Evolutionary conservation across 2,113 vertebrate species (phyloP), one percentile per base, ranked within the genome.

Genomic region (Centropus unirufus): DNA sequence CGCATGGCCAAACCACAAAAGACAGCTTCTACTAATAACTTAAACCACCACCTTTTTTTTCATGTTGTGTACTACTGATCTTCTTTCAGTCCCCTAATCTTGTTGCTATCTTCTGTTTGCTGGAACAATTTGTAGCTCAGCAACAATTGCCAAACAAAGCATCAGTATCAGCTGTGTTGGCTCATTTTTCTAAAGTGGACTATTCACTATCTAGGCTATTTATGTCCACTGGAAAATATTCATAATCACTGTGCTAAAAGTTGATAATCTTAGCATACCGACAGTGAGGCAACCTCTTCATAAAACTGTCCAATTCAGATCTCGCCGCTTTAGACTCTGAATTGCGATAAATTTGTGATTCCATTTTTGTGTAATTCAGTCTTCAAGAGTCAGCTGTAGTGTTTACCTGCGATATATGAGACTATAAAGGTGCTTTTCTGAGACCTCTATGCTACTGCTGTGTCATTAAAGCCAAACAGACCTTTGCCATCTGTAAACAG

Each of bases 121-220:
- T 88, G 75, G 90, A 93, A 95, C 91, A 95, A 76, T 80, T 55
- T 91, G 93, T 96, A 92, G 91, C 95, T 83, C 84, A 90, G 95
- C 95, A 97, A 95, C 94, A 80, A 95, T 85, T 87, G 90, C 93
- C 82, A 97, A 95, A 96, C 93, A 92, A 94, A 87, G 84, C 70
- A 74, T 77, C 84, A 44, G 51, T 86, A 95, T 95, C 94, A 96
- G 92, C 94, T 96, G 93, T 52, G 84, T 85, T 90, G 91, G 67
- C 78, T 95, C 78, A 90, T 88, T 96, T 96, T 95, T 91, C 90
- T 88, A 42, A 95, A 93, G 84, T 86, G 79, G 75, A 88, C 89
- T 93, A 66, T 69, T 79, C 52, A 74, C 14, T 5, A 75, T 83
- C 82, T 42, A n/a, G 46, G 57, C 74, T 95, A 95, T 96, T 92